phyloP scores from a whole-genome alignment of 2,888 invertebrate species.

The Chymomyza procnemis region DNA sequence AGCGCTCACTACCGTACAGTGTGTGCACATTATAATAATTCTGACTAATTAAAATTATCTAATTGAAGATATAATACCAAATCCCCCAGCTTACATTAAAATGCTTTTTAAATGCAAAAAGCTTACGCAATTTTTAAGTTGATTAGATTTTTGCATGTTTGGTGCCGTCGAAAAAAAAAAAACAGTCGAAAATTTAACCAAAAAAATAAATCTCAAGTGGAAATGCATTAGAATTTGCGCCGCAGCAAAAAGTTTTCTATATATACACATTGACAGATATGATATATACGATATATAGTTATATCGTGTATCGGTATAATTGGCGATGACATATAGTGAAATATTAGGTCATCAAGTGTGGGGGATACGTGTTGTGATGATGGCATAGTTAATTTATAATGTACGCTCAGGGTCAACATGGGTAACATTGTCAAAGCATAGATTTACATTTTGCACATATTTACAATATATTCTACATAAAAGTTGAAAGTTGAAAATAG shows the following conservation, averaged over 20 bases:
- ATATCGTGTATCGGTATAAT: constrained; percentile 44
- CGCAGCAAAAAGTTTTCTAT: constrained; percentile 49
- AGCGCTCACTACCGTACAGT: neutral
- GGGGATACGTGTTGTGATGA: constrained; percentile 17
- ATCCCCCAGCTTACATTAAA: constrained; percentile 4
- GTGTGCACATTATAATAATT: neutral
- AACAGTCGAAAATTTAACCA: neutral
- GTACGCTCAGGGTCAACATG: neutral
- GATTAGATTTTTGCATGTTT: constrained; percentile 63
- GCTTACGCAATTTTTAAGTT: constrained; percentile 49
- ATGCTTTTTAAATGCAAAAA: constrained; percentile 37
- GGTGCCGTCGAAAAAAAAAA: constrained; percentile 18
- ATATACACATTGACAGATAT: neutral
- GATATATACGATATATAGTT: constrained; percentile 27
- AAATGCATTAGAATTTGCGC: constrained; percentile 58
- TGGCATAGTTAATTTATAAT: constrained; percentile 31
- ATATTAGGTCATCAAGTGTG: constrained; percentile 59
- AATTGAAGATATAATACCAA: constrained; percentile 26
- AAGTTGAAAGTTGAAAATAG: constrained; percentile 3
- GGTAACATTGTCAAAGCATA: too few relatives aligned
- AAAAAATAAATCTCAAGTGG: constrained; percentile 54
- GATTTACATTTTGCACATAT: neutral
- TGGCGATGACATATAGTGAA: constrained; percentile 55
- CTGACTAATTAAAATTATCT: neutral
- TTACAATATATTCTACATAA: neutral